phyloP scores from a whole-genome alignment of 2,113 vertebrate genomes.

The Mustelus asterias region DNA sequence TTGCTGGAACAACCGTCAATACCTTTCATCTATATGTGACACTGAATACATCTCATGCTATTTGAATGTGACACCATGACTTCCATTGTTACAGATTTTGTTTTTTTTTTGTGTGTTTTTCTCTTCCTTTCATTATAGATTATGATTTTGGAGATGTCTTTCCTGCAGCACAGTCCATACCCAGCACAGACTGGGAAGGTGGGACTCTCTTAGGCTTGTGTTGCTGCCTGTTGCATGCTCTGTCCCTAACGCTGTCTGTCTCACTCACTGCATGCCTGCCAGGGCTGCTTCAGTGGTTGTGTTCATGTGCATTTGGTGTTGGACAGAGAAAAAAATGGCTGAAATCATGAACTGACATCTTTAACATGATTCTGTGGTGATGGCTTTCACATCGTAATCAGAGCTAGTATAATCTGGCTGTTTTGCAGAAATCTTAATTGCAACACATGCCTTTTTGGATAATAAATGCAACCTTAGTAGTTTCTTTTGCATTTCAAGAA shows the following conservation, averaged over 20 bases:
- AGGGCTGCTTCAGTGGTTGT: not conserved
- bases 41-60: not conserved
- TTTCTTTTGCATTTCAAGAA: not conserved
- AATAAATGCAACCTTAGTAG: not conserved
- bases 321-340: not conserved
- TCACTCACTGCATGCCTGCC: conserved; percentile 32
- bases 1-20: not conserved
- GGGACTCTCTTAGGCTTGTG: conserved; percentile 61
- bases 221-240: conserved; percentile 66
- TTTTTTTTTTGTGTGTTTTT: conserved; percentile 71
- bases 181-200: conserved; percentile 99
- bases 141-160: conserved; percentile 99
- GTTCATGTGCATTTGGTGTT: not conserved
- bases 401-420: not conserved
- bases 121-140: conserved; percentile 82
- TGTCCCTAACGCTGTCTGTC: conserved; percentile 36
- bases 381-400: not conserved
- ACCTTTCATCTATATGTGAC: not conserved
- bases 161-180: conserved; percentile 92
- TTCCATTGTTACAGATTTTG: conserved; percentile 60
- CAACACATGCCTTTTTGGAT: not conserved
- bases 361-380: not conserved
- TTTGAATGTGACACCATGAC: conserved; percentile 18
- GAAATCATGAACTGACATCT: not conserved
- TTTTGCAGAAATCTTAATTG: not conserved